phyloP scores from a whole-genome alignment of 2,797 vertebrate species.

The Gymnodraco acuticeps region DNA sequence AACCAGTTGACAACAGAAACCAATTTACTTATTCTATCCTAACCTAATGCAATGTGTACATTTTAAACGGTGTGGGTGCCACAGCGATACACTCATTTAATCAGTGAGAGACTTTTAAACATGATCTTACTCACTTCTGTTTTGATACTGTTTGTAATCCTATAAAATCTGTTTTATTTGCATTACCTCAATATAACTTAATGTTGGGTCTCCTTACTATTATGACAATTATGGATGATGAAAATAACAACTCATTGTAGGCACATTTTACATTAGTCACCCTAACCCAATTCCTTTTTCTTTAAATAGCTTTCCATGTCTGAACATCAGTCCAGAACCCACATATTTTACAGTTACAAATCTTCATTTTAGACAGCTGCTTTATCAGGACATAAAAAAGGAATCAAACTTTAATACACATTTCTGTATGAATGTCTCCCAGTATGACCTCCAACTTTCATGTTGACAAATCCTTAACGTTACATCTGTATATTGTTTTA shows the following conservation, averaged over 20 bases:
- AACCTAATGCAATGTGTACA: neutral
- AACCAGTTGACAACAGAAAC: neutral
- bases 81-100: neutral
- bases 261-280: too few relatives aligned
- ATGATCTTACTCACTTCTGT: neutral
- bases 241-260: too few relatives aligned
- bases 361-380: too few relatives aligned
- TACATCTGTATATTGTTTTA: too few relatives aligned
- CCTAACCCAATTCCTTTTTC: neutral
- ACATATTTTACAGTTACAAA: neutral
- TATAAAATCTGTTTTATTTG: neutral
- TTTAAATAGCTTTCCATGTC: neutral
- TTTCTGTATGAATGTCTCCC: too few relatives aligned
- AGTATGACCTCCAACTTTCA: too few relatives aligned
- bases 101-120: neutral
- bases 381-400: too few relatives aligned
- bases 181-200: neutral
- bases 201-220: neutral
- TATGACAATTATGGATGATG: neutral
- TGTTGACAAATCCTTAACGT: too few relatives aligned
- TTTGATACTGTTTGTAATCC: neutral
- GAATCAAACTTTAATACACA: too few relatives aligned
- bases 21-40: neutral
- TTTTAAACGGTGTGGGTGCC: neutral
- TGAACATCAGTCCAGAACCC: fast-evolving